These are phyloP conservation scores for Hippolais icterina DNA, from an alignment of 2,113 vertebrate genomes.

Conservation along the genomic window DNA sequence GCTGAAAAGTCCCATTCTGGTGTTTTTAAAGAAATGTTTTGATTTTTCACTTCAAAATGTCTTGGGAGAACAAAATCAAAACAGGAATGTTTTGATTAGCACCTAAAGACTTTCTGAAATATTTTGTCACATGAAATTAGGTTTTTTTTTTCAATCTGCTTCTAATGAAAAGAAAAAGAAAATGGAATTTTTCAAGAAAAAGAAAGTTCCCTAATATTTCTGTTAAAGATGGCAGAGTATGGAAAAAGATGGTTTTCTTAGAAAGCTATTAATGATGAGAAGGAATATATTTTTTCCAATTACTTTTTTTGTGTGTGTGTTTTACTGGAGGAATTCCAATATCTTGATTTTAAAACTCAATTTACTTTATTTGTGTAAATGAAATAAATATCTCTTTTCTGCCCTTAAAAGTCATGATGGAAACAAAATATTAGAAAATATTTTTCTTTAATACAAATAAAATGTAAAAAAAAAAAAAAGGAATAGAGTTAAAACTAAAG, in stretches of 20 bases:
- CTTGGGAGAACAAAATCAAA: background rate
- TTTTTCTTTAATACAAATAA: background rate
- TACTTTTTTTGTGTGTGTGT: background rate
- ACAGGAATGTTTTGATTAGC: background rate
- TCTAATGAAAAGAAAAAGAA: background rate
- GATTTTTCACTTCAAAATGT: background rate
- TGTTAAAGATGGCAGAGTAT: background rate
- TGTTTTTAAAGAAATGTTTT: background rate
- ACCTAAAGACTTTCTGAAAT: background rate
- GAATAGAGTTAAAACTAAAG: background rate
- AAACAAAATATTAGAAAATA: background rate
- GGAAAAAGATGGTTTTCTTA: background rate
- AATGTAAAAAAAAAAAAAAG: background rate
- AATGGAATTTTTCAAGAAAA: background rate
- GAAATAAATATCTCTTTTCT: background rate
- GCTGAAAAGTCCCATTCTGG: background rate
- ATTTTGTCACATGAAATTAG: background rate
- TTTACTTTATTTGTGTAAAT: background rate
- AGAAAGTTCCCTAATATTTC: background rate
- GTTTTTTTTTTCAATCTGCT: background rate
- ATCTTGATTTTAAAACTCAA: background rate
- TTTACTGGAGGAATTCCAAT: background rate
- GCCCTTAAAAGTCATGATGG: background rate
- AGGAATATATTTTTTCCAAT: background rate
- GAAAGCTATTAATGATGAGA: background rate